Base-by-base conservation (phyloP, 1,140 invertebrate genomes). In the Eupeodes corollae region DNA sequence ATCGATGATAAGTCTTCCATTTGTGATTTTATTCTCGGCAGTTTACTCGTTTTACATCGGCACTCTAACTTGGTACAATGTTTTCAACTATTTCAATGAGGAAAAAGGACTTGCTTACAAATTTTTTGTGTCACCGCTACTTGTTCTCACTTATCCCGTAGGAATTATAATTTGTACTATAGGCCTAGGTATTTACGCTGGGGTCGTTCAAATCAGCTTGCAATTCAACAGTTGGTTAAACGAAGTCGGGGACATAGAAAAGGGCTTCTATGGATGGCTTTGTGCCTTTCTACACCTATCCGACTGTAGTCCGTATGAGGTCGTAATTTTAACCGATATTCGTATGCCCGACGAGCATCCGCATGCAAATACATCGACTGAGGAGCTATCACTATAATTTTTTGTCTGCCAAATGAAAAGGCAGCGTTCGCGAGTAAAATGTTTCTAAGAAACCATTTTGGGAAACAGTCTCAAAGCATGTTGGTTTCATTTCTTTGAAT, bases 181-280 rank as follows among this genome's bases (percentile, higher is more conserved):
- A 50, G 77, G 77, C 0, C 52, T 85, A 12, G 81, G 78, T 1
- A 42, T 84, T n/a, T 84, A 82, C 68, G 76, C 80, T 18, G 78
- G 79, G 12, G 62, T 82, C 49, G 72, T 76, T 21, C 83, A 86
- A 56, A 58, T 86, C 12, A 84, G 83, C 2, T 79, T 82, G 65
- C 78, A 75, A 56, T 79, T 76, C 45, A 73, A 73, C 31, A 76
- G 75, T 42, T 86, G 83, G 83, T 73, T 73, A 55, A 77, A 77
- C 52, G 80, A 84, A 69, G 75, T 85, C 9, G 75, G 74, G 47
- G 84, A 86, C 67, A 79, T 81, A 57, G 84, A 86, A 51, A 86
- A 86, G 68, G 83, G 84, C 1, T 86, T 86, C 67, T 86, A 83
- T 58, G 83, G 83, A 21, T 86, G 83, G 83, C 66, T 86, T 31